Conservation (phyloP, 2,888 invertebrate genomes). For the Drosophila paucipuncta region DNA sequence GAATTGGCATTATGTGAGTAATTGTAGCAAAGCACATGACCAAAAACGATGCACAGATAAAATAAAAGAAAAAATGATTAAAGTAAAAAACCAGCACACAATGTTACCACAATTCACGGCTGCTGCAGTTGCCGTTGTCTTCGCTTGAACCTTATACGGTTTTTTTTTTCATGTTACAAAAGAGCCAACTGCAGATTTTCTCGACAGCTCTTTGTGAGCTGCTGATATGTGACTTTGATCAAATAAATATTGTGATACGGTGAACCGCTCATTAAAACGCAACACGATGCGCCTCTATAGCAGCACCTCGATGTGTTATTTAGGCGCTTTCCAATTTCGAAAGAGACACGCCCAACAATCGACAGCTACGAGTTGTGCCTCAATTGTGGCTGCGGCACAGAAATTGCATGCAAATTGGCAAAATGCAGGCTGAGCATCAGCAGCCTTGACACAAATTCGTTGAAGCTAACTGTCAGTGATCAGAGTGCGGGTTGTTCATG, state of each 20-base stretch:
- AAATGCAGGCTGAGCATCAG: constrained; percentile 24
- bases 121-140: constrained; percentile 31
- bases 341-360: constrained; percentile 41
- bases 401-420: constrained; percentile 59
- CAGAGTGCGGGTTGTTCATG: background rate
- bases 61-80: background rate
- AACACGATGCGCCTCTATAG: constrained; percentile 50
- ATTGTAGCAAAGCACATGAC: constrained; percentile 67
- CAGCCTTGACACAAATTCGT: constrained; percentile 75
- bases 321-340: constrained; percentile 55
- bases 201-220: constrained; percentile 5
- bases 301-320: constrained; percentile 28
- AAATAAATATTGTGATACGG: constrained; percentile 13
- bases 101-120: constrained; percentile 60
- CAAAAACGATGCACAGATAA: constrained; percentile 38
- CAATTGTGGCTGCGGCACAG: constrained; percentile 28
- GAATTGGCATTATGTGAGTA: constrained; percentile 47
- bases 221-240: constrained; percentile 14
- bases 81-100: constrained; percentile 41
- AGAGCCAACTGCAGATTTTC: constrained; percentile 12
- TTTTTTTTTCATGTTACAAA: constrained; percentile 54
- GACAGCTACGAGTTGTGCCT: constrained; percentile 26
- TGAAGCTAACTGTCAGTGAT: constrained; percentile 1
- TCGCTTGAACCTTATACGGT: constrained; percentile 51
- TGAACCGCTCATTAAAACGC: constrained; percentile 50